Base-by-base conservation (phyloP, 1,140 invertebrate species). In the Zaprionus inermis region DNA sequence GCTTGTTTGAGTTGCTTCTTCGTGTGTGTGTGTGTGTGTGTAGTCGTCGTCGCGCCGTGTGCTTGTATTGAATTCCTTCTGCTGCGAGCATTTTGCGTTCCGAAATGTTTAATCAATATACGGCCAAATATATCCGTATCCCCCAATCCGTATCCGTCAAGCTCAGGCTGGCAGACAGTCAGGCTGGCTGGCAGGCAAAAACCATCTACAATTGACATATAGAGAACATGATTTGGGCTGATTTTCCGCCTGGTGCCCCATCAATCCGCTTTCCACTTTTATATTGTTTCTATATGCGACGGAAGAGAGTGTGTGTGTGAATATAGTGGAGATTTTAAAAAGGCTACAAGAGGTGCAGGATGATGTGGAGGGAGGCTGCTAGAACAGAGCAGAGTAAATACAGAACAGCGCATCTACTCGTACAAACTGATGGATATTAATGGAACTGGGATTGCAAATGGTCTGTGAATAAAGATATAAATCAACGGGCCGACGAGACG, bases 51-150 rank as follows among this genome's bases (percentile, higher is more conserved):
- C 36, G 32, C 49, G 36, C 5, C 14, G 38, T 60, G 30, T 41
- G 24, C 5, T 28, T 28, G 71, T 32, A 57, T 56, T 63, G 28
- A 11, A 44, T 60, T 64, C 51, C 38, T 68, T 22, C 65, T 63
- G 24, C 68, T 59, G 20, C 20, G 16, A 18, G 44, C 54, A 75
- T 86, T 86, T 79, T 86, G 77, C 83, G 83, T 86, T 76, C 70
- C 76, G 67, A 86, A 88, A 88, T 88, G 83, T 88, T 88, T 88
- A 88, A 88, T 88, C 83, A 88, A 88, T 88, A 83, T 88, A 72
- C 79, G 79, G 83, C 72, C 79, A 82, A 71, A 68, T 76, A 76
- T 76, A 76, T 72, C 60, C 51, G 51, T 54, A 54, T 54, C 12
- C 24, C 64, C 72, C 72, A 56, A 57, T 61, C 61, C 61, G n/a